Evolutionary conservation across 1,140 invertebrate genomes (phyloP), one percentile per base, ranked within the genome.

Genomic region (Bombus soroeensis): DNA sequence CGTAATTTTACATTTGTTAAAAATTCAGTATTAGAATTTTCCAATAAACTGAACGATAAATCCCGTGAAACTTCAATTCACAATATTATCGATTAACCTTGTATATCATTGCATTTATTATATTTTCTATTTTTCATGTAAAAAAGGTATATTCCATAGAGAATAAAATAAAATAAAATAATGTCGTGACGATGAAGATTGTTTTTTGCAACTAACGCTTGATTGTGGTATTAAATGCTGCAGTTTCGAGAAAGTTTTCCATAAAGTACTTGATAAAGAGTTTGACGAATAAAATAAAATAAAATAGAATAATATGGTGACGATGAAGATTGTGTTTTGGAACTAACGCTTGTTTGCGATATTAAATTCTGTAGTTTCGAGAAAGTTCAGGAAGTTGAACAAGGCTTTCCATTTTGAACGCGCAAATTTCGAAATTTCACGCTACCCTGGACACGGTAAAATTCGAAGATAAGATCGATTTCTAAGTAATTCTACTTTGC

Each of bases 391-490:
- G 9, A 25, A 25, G 9, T 3, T 22, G 18, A 39, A 28, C 10
- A 53, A 13, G 25, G 10, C 70, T 41, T 43, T n/a, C 43, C 70
- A 18, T 28, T 43, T n/a, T 34, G 13, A 41, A 47, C 5, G 3
- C 9, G 2, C 8, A 22, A 47, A 73, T 47, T 73, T 47, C 15
- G 41, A 32, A 43, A 73, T n/a, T 73, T 73, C 28, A 41, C 37
- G 37, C 59, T 37, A n/a, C 25, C 22, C 28, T 10, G 3, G 37
- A 39, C 39, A 37, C 8, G 34, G 13, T 3, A n/a, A 39, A 39
- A 76, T 25, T 13, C 5, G 57, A 22, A n/a, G 75, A 77, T 77
- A 64, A 64, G 39, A 78, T 78, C 75, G 75, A 78, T 62, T 12
- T 59, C 28, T 39, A n/a, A 77, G 75, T 39, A n/a, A 77, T 22